A percentile compares a stretch with the other conserved stretches of the same genome.
Conservation (phyloP, 2,888 invertebrate genomes). For the Nudaria mundana region DNA sequence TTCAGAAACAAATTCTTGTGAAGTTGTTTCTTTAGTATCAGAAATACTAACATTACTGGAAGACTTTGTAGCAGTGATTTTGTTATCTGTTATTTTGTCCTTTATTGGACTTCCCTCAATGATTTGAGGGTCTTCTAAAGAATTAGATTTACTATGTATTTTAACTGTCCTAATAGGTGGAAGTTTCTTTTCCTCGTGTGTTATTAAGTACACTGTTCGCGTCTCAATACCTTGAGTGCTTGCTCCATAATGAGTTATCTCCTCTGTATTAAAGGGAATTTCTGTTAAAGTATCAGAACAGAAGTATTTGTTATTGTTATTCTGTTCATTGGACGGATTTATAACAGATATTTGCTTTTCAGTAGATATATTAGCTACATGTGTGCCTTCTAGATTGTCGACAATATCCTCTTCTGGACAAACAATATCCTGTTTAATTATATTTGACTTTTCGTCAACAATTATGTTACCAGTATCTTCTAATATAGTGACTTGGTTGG, state of each 20-base stretch:
- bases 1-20: neutral
- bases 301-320: constrained; percentile 67
- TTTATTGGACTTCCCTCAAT: constrained; percentile 28
- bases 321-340: constrained; percentile 54
- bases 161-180: constrained; percentile 82
- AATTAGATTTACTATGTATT: constrained; percentile 83
- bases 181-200: constrained; percentile 86
- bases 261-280: constrained; percentile 52
- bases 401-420: constrained; percentile 9
- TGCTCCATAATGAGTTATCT: constrained; percentile 54
- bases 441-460: constrained; percentile 19
- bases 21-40: neutral
- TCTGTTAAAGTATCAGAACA: constrained; percentile 46
- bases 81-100: constrained; percentile 39
- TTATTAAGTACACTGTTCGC: constrained; percentile 83
- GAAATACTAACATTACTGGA: constrained; percentile 30
- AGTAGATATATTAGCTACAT: no score
- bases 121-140: constrained; percentile 48
- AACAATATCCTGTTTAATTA: constrained; percentile 16
- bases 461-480: constrained; percentile 42
- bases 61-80: constrained; percentile 48
- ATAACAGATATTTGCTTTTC: constrained; percentile 9
- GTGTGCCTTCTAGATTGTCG: neutral
- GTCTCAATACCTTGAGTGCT: constrained; percentile 57
- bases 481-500: constrained; percentile 69